Evolutionary conservation across 2,888 invertebrate genomes (phyloP).

Genomic region (Dascillus cervinus): DNA sequence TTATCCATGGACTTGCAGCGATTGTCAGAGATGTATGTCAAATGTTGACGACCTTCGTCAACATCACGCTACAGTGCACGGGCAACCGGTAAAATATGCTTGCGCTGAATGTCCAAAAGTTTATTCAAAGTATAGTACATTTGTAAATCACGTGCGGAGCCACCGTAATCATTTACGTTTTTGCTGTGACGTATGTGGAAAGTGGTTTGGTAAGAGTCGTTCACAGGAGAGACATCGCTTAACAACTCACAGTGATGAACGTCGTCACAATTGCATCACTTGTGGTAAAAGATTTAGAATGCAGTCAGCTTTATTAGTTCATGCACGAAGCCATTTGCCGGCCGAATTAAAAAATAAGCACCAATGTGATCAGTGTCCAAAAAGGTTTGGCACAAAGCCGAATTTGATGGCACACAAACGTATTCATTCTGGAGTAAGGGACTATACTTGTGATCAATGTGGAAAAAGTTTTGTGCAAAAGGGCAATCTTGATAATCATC

Average conservation of each 20-base stretch:
- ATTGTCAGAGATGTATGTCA: conserved; percentile 44
- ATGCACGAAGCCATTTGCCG: conserved; percentile 49
- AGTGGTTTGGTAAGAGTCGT: conserved; percentile 45
- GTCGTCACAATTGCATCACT: conserved; percentile 46
- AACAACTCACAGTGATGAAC: conserved; percentile 45
- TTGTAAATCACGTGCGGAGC: conserved; percentile 55
- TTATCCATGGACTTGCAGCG: conserved; percentile 48
- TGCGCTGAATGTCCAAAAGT: conserved; percentile 61
- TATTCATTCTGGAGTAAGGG: conserved; percentile 48
- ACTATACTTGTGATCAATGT: conserved; percentile 51
- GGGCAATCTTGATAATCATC: conserved; percentile 50
- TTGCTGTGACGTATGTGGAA: conserved; percentile 47
- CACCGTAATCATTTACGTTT: conserved; percentile 56
- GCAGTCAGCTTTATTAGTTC: conserved; percentile 49
- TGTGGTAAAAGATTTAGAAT: conserved; percentile 52
- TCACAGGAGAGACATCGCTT: conserved; percentile 40
- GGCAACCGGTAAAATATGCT: conserved; percentile 54
- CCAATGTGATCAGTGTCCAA: conserved; percentile 53
- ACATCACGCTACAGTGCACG: conserved; percentile 55
- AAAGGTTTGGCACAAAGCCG: conserved; percentile 51
- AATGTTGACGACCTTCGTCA: conserved; percentile 48
- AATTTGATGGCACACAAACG: conserved; percentile 51
- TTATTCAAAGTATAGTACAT: conserved; percentile 53
- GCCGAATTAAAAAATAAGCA: conserved; percentile 49
- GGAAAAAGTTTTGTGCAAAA: conserved; percentile 54